Base-by-base conservation (phyloP, 2,113 vertebrate genomes). In the Petromus typicus region DNA sequence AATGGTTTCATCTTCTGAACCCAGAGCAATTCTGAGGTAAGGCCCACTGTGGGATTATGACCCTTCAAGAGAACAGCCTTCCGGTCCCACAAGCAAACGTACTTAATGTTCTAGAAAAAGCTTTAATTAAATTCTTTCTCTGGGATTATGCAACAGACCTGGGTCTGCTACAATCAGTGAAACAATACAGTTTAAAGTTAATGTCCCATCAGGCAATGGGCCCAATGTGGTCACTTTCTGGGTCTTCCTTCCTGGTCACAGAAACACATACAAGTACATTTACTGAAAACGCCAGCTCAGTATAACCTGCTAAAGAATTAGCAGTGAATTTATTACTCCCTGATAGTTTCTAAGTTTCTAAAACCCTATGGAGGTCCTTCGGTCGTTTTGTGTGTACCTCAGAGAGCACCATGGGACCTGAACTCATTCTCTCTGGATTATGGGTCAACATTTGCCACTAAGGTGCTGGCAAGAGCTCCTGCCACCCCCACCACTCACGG, bases 111-210 rank as follows among this genome's bases (percentile, higher is more conserved):
- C 73, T 78, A 57, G 10, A 64, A 84, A 79, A 66, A 43, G 7
- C 25, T 64, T 76, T 63, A 92, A 94, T 95, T 82, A 86, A 79
- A 79, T 90, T 85, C 54, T 71, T 88, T 80, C 43, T 88, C 27
- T 32, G 54, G 14, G 69, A 89, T 80, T 84, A 91, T 51, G 84
- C 69, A 73, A 34, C 57, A 30, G 86, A 80, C 56, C 61, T 48
- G 51, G 66, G n/a, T 63, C 71, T 10, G 67, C 63, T 75, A 76
- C 17, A 80, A 37, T 63, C 57, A 84, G 57, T 32, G 12, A 88
- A 93, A 90, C 89, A 73, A 84, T 66, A 51, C 25, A 22, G 76
- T 71, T 83, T 76, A 75, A 54, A 85, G 63, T 71, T 76, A 7
- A 40, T 37, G 79, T 40, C 59, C n/a, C 30, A 54, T 57, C 25